These are phyloP conservation scores for Somateria mollissima DNA, from an alignment of 2,797 vertebrate genomes.

Conservation along the genomic window DNA sequence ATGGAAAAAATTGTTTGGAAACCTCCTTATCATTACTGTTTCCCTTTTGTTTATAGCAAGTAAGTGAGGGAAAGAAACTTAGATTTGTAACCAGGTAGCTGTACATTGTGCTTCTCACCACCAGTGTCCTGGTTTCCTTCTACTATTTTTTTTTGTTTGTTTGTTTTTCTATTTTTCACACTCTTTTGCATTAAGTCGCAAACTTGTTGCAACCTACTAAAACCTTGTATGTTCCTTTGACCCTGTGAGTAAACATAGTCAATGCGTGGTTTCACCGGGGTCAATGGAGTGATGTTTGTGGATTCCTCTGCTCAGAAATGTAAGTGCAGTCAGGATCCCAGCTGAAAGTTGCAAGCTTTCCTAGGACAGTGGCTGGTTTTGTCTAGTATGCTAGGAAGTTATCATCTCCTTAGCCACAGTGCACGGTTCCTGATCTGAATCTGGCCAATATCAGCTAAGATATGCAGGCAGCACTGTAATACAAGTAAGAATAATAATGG, in stretches of 20 bases:
- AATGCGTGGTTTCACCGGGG: neutral
- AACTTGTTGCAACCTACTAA: constrained; percentile 32
- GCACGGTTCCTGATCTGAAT: neutral
- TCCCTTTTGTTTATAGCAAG: neutral
- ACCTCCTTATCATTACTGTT: constrained; percentile 43
- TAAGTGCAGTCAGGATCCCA: neutral
- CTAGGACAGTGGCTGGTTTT: neutral
- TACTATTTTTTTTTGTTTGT: neutral
- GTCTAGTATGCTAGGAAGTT: neutral
- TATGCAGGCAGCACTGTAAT: neutral
- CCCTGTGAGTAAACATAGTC: neutral
- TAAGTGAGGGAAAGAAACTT: neutral
- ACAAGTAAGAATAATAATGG: constrained; percentile 39
- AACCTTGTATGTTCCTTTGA: neutral
- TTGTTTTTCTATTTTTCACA: rapidly evolving
- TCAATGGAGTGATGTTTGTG: neutral
- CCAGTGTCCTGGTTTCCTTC: neutral
- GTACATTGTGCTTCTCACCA: neutral
- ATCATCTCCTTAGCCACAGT: neutral
- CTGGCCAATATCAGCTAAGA: neutral
- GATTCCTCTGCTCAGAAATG: neutral
- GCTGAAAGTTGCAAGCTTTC: neutral
- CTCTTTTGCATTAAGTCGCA: neutral
- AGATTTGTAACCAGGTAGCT: neutral
- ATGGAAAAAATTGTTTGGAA: constrained; percentile 49